Base-by-base conservation (phyloP, 2,113 vertebrate genomes). In the Pholis gunnellus region DNA sequence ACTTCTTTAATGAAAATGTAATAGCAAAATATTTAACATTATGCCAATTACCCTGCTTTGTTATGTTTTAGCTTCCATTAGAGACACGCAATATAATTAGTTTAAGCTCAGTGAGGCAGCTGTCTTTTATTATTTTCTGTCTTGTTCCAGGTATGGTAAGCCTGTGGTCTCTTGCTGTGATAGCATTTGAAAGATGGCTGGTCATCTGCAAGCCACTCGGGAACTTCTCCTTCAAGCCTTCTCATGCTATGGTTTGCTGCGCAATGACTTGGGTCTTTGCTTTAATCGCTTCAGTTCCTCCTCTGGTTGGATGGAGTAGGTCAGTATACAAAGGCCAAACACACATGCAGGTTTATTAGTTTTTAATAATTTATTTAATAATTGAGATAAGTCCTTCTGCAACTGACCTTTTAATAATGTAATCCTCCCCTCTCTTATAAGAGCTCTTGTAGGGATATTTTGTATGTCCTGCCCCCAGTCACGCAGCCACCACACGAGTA, bases 301-400 rank as follows among this genome's bases (percentile, higher is more conserved):
- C 95, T 9, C 83, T 95, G 31, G 72, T 93, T 40, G 95, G 95
- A 48, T 95, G 95, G 95, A 96, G 95, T 68, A 92, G 95, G 95
- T 96, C 61, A 87, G 93, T 83, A 61, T 11, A 56, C 10, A n/a
- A 11, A 11, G 54, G 54, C n/a, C 54, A n/a, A 72, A 52, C 50
- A 44, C 46, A 34, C 10, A 44, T 25, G 18, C 56, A 18, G 36
- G 31, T 34, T n/a, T 56, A 25, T 56, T 36, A 1, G 6, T n/a
- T 61, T 34, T 25, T 42, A 64, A 77, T 42, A 20, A 54, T 22
- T n/a, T 0, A 9, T 54, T 7, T 54, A 25, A n/a, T 6, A 29
- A n/a, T 46, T 6, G 2, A 48, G 27, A 46, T 15, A 11, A 50
- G 7, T 11, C 13, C 2, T 10, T 50, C 25, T 20, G n/a, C n/a